phyloP scores from a whole-genome alignment of 2,113 vertebrate species.

The Anseranas semipalmata region DNA sequence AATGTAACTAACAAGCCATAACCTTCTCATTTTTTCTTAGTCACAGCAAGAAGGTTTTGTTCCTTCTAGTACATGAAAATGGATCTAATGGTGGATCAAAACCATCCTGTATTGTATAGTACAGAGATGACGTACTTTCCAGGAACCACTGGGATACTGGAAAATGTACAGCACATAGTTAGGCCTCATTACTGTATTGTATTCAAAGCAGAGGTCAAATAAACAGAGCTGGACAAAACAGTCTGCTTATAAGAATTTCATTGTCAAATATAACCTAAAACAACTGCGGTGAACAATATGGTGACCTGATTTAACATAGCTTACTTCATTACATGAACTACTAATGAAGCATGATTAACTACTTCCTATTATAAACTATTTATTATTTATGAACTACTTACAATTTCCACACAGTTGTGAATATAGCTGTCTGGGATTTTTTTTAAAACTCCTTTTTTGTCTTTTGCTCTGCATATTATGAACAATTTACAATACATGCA shows the following conservation, averaged over 20 bases:
- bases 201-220: not conserved
- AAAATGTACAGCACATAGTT: not conserved
- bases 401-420: not conserved
- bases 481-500: not conserved
- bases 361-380: not conserved
- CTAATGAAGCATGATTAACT: not conserved
- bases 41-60: not conserved
- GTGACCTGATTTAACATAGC: not conserved
- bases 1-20: not conserved
- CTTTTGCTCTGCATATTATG: not conserved
- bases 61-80: not conserved
- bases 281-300: not conserved
- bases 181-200: not conserved
- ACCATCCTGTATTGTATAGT: not conserved
- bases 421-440: not conserved
- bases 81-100: not conserved
- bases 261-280: not conserved
- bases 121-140: not conserved
- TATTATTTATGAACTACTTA: not conserved
- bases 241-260: not conserved
- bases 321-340: not conserved
- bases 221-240: not conserved
- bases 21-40: not conserved
- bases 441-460: not conserved
- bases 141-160: not conserved